These are phyloP conservation scores for Hermaeophaga mercurialis DNA, from an alignment of 2,888 invertebrate genomes.

Conservation along the genomic window DNA sequence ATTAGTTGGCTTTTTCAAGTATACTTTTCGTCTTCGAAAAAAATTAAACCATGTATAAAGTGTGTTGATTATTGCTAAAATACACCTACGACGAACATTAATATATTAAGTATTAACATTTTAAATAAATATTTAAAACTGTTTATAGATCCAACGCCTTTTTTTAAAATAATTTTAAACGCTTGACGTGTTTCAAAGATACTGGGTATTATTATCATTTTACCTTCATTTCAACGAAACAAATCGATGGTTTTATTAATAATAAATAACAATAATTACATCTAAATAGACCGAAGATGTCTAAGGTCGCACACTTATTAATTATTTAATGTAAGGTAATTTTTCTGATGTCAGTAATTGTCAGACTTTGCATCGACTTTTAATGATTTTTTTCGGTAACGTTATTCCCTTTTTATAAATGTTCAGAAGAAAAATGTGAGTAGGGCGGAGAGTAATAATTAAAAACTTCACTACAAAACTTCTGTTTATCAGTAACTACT, in stretches of 20 bases:
- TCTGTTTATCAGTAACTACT: too few species aligned
- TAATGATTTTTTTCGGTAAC: neutral
- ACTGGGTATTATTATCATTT: neutral
- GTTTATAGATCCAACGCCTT: too few species aligned
- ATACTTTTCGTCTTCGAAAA: too few species aligned
- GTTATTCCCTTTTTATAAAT: neutral
- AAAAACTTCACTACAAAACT: too few species aligned
- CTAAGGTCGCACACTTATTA: constrained; percentile 36
- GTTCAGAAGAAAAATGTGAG: too few species aligned
- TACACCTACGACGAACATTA: too few species aligned
- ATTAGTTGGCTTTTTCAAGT: too few species aligned
- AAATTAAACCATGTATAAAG: too few species aligned
- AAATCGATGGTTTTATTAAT: constrained; percentile 33
- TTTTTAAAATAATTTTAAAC: constrained; percentile 2
- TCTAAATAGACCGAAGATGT: constrained; percentile 31
- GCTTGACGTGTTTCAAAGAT: constrained; percentile 6
- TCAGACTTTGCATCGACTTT: constrained; percentile 17
- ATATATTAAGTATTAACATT: too few species aligned
- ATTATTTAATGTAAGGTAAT: constrained; percentile 31
- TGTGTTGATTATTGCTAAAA: too few species aligned
- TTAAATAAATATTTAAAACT: too few species aligned
- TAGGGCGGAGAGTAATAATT: too few species aligned
- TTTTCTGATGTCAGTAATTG: constrained; percentile 34
- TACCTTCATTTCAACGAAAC: constrained; percentile 2
- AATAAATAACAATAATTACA: constrained; percentile 30